phyloP scores from a whole-genome alignment of 2,888 invertebrate species.

The Drosophila multiciliata region DNA sequence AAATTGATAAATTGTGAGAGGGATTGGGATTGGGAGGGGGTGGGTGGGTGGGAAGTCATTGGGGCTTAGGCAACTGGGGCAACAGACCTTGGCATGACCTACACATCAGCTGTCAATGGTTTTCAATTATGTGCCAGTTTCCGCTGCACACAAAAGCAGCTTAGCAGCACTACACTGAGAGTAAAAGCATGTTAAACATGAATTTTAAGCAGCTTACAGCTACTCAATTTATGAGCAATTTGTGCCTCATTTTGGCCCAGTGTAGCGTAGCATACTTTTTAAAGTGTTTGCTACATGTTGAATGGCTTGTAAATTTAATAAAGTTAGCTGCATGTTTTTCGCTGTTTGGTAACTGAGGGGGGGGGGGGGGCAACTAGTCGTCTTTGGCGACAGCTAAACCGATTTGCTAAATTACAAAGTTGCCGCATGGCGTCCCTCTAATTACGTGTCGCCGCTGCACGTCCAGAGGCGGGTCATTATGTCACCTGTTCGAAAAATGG shows the following conservation, averaged over 20 bases:
- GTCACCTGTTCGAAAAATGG: conserved; percentile 77
- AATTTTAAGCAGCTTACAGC: not conserved
- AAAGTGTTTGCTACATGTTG: conserved; percentile 27
- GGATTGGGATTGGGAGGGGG: too few species aligned
- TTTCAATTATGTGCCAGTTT: conserved; percentile 56
- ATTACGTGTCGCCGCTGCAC: conserved; percentile 60
- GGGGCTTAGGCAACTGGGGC: not conserved
- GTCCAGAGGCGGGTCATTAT: conserved; percentile 70
- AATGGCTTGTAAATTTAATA: conserved; percentile 68
- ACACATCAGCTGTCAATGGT: conserved; percentile 39
- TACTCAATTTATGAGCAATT: not conserved
- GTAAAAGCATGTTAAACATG: not conserved
- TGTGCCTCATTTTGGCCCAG: not conserved
- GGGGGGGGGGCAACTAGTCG: conserved; percentile 12
- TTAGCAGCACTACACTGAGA: not conserved
- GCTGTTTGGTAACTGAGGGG: not conserved
- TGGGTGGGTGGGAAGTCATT: not conserved
- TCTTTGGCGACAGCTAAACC: conserved; percentile 60
- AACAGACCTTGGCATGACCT: conserved; percentile 39
- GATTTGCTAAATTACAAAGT: conserved; percentile 76
- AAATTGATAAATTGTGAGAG: conserved; percentile 67
- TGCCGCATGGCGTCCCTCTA: conserved; percentile 50
- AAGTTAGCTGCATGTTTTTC: conserved; percentile 11
- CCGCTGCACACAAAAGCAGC: conserved; percentile 8
- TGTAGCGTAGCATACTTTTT: not conserved